Evolutionary conservation across 1,140 invertebrate species (phyloP).

Genomic region (Mactra quadrangularis): DNA sequence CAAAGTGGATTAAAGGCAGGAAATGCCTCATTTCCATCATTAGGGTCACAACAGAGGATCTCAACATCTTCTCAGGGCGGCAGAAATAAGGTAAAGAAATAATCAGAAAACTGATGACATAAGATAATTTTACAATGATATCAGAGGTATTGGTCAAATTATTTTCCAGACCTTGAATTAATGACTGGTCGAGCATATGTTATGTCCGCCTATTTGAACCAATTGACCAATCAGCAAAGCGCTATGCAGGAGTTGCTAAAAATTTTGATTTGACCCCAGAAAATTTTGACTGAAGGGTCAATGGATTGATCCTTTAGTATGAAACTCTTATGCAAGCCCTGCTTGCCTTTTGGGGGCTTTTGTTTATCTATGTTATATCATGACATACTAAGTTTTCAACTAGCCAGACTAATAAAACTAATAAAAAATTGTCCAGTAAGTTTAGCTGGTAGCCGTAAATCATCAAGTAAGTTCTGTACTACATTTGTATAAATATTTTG

Average conservation of each 20-base stretch:
- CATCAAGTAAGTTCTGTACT: no score
- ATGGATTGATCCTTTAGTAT: no score
- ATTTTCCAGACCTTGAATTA: not conserved
- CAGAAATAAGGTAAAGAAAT: slow-evolving; percentile 45
- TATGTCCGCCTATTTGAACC: not conserved
- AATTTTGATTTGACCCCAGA: not conserved
- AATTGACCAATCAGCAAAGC: not conserved
- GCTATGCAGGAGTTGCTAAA: not conserved
- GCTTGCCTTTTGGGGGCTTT: no score
- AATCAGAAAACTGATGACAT: not conserved
- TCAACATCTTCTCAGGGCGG: slow-evolving; percentile 27
- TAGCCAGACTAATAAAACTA: no score
- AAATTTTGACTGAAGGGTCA: not conserved
- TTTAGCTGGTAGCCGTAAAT: no score
- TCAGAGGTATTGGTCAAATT: not conserved
- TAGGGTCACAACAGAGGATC: slow-evolving; percentile 65
- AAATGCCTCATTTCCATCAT: slow-evolving; percentile 61
- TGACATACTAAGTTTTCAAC: no score
- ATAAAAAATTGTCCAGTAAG: no score
- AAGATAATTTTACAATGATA: not conserved
- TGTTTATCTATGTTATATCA: no score
- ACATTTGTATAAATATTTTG: no score
- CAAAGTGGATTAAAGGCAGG: not conserved
- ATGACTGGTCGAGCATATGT: not conserved
- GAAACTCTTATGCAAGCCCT: no score